phyloP scores from a whole-genome alignment of 2,797 vertebrate species.

The Diglossa cyanea region DNA sequence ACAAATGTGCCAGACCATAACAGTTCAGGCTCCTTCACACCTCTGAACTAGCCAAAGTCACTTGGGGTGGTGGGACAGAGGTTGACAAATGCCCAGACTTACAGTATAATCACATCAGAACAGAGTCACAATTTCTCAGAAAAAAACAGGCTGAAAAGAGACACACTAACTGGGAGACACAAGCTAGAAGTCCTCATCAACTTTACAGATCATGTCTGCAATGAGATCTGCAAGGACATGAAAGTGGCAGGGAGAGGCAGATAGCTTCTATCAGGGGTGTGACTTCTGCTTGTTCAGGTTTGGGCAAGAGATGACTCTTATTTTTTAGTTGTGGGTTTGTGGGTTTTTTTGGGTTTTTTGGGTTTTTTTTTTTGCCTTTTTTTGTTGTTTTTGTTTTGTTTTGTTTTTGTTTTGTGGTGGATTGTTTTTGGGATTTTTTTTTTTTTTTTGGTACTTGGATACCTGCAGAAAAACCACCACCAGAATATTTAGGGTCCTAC shows the following conservation, averaged over 20 bases:
- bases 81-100: neutral
- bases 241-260: neutral
- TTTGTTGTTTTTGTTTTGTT: too few species aligned
- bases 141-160: neutral
- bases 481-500: neutral
- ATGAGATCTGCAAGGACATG: neutral
- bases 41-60: neutral
- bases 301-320: neutral
- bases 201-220: neutral
- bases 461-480: neutral
- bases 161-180: neutral
- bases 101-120: neutral
- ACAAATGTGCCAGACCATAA: neutral
- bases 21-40: neutral
- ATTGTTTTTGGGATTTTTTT: accelerated
- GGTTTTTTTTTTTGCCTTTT: too few species aligned
- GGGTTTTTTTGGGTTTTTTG: too few species aligned
- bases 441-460: neutral
- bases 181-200: neutral
- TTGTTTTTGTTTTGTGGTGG: too few species aligned
- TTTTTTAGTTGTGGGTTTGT: neutral
- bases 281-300: neutral
- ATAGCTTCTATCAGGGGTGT: neutral
- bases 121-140: neutral
- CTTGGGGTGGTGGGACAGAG: neutral